Conservation (phyloP, 2,797 vertebrate species). For the Garrulus glandarius region DNA sequence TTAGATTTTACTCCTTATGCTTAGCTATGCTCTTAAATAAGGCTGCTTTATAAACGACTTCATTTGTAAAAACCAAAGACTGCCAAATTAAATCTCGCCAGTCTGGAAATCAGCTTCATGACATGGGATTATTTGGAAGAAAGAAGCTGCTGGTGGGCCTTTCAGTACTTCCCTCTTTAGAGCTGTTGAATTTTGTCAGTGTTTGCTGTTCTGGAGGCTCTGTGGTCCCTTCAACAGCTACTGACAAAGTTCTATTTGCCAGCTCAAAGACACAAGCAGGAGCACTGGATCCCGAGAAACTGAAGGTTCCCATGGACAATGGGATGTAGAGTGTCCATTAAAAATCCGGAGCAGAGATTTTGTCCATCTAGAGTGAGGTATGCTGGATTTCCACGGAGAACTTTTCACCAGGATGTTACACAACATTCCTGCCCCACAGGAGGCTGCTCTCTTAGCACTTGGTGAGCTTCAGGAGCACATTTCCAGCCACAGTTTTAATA, state of each 20-base stretch:
- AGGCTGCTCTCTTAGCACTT: background rate
- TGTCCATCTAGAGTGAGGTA: background rate
- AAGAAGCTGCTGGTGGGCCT: background rate
- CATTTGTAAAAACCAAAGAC: background rate
- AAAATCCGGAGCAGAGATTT: background rate
- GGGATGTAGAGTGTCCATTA: background rate
- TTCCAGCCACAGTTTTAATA: background rate
- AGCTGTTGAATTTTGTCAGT: background rate
- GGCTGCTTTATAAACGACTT: background rate
- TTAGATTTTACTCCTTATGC: background rate
- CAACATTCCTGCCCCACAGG: background rate
- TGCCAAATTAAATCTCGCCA: background rate
- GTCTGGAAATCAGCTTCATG: background rate
- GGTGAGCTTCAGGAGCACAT: background rate
- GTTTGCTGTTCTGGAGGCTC: background rate
- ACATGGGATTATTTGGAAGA: background rate
- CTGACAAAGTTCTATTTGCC: background rate
- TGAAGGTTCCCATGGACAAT: background rate
- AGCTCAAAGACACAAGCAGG: background rate
- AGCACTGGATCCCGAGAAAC: background rate
- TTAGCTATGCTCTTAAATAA: background rate
- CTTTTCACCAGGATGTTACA: background rate
- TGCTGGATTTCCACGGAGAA: background rate
- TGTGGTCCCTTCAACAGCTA: background rate
- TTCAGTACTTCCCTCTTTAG: background rate